Percentiles rank a stretch among this genome's conserved stretches.
These are phyloP conservation scores for Melanocharis versteri DNA, from an alignment of 2,113 vertebrate species.

Conservation along the genomic window DNA sequence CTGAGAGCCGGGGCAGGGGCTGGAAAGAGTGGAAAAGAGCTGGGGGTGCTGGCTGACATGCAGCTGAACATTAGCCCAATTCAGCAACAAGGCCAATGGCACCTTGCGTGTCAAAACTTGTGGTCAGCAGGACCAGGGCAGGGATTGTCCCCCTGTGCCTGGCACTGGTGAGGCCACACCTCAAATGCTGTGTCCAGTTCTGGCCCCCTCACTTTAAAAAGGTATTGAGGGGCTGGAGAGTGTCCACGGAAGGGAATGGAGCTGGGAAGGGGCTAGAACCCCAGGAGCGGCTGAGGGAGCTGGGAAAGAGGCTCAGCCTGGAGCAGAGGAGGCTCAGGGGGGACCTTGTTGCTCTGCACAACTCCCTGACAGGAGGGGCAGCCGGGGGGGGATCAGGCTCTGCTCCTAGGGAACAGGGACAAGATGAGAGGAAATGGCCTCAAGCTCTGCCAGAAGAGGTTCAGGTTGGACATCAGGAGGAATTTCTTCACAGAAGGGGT, in stretches of 20 bases:
- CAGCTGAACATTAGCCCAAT: background rate
- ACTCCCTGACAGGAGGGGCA: background rate
- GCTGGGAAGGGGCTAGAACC: background rate
- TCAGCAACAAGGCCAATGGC: background rate
- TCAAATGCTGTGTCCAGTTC: background rate
- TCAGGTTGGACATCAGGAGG: accelerated
- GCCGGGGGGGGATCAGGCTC: accelerated
- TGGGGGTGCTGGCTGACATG: background rate
- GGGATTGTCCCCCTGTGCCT: background rate
- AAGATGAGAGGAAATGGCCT: background rate
- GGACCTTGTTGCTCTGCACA: background rate
- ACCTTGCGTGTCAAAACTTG: background rate
- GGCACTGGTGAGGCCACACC: background rate
- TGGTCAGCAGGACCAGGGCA: too few relatives aligned
- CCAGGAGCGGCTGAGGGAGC: background rate
- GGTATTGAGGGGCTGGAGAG: background rate
- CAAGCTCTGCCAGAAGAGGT: background rate
- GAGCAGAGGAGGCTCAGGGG: background rate
- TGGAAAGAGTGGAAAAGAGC: background rate
- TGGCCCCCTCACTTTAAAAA: background rate
- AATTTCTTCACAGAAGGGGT: background rate
- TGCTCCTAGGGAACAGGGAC: background rate
- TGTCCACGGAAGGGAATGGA: background rate
- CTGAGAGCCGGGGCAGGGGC: background rate
- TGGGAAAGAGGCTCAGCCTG: background rate